These are phyloP conservation scores for Agrenia bidenticulata DNA, from an alignment of 2,888 invertebrate genomes.

Conservation along the genomic window DNA sequence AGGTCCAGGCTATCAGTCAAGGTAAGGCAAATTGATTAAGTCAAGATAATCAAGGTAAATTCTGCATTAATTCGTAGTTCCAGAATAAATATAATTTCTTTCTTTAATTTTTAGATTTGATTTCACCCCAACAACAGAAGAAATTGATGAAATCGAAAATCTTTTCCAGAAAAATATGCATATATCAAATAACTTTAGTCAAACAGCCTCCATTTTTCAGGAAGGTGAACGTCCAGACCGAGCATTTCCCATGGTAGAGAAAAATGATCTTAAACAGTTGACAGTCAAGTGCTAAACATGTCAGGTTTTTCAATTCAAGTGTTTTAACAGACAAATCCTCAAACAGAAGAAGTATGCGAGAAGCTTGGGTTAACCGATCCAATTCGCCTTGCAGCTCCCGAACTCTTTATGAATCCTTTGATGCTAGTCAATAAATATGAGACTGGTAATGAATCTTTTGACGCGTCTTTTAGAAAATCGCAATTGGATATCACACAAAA, in stretches of 20 bases:
- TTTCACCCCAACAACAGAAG: constrained; percentile 73
- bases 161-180: constrained; percentile 68
- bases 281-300: neutral
- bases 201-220: constrained; percentile 68
- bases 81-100: too few relatives aligned
- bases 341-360: constrained; percentile 59
- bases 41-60: too few relatives aligned
- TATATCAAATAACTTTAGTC: constrained; percentile 76
- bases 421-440: neutral
- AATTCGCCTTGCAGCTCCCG: constrained; percentile 59
- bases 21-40: constrained; percentile 59
- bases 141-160: constrained; percentile 66
- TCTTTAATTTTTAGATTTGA: constrained; percentile 69
- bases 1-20: constrained; percentile 69
- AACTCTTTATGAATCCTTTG: constrained; percentile 15
- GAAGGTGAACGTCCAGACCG: constrained; percentile 39
- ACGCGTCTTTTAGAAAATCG: constrained; percentile 16
- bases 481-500: constrained; percentile 45
- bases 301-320: neutral
- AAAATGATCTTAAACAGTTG: constrained; percentile 3
- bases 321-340: constrained; percentile 57
- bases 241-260: constrained; percentile 30
- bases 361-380: constrained; percentile 77
- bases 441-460: neutral
- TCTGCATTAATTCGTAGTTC: too few relatives aligned